Percentiles rank a stretch among this genome's conserved stretches.
Conservation (phyloP, 2,888 invertebrate genomes). For the Hypsopygia costalis region DNA sequence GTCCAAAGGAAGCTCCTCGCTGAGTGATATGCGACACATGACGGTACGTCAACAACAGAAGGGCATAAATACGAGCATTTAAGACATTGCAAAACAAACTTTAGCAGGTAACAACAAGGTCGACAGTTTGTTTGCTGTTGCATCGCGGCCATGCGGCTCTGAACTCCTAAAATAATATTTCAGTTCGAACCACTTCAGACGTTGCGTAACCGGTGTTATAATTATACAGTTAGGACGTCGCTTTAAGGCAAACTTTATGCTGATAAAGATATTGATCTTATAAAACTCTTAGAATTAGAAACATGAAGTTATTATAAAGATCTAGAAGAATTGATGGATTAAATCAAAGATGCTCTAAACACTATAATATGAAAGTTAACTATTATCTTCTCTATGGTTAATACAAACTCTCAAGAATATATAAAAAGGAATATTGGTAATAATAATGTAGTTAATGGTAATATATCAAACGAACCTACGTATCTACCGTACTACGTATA, state of each 20-base stretch:
- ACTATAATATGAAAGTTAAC: too few relatives aligned
- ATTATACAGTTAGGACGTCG: slow-evolving; percentile 67
- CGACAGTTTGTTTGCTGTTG: slow-evolving; percentile 33
- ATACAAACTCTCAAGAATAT: too few relatives aligned
- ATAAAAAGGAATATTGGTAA: too few relatives aligned
- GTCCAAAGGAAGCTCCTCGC: slow-evolving; percentile 71
- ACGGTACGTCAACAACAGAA: slow-evolving; percentile 40
- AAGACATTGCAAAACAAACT: slow-evolving; percentile 49
- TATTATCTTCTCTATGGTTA: too few relatives aligned
- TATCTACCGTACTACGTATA: too few relatives aligned
- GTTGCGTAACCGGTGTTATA: slow-evolving; percentile 74
- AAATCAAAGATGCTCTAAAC: too few relatives aligned
- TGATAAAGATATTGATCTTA: slow-evolving; percentile 32
- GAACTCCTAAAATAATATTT: slow-evolving; percentile 79
- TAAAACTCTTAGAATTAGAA: slow-evolving; percentile 6
- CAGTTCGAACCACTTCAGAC: slow-evolving; percentile 68
- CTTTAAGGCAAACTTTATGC: slow-evolving; percentile 51
- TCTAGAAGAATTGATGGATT: too few relatives aligned
- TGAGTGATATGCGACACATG: slow-evolving; percentile 79
- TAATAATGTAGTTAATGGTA: too few relatives aligned
- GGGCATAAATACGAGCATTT: slow-evolving; percentile 36
- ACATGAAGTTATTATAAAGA: too few relatives aligned
- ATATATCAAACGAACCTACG: too few relatives aligned
- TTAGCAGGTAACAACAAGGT: slow-evolving; percentile 44
- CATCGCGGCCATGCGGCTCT: slow-evolving; percentile 49